Percentiles rank a stretch among this genome's conserved stretches.
Evolutionary conservation across 2,797 vertebrate genomes (phyloP).

Genomic region (Enteromius thamalakanensis): DNA sequence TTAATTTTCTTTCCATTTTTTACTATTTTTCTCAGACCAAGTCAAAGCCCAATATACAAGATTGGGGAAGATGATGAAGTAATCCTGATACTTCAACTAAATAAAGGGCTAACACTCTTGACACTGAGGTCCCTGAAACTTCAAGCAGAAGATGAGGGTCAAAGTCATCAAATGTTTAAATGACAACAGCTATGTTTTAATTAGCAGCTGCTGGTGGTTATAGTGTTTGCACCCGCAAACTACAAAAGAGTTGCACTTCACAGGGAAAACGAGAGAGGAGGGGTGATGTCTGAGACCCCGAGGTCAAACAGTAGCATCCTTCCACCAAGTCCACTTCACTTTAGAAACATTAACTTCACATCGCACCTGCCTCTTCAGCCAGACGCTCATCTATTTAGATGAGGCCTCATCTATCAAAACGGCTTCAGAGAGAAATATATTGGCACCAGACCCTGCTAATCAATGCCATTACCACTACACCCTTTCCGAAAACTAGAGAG

Average conservation of each 20-base stretch:
- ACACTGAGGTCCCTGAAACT: background rate
- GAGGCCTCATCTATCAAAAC: constrained; percentile 61
- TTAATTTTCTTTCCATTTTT: no score
- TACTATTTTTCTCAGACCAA: no score
- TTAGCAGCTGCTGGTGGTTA: background rate
- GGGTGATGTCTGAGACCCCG: background rate
- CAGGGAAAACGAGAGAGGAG: background rate
- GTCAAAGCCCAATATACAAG: no score
- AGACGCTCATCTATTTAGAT: constrained; percentile 59
- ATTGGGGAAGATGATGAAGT: background rate
- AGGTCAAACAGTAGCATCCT: constrained; percentile 35
- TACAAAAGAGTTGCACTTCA: background rate
- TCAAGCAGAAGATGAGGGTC: constrained; percentile 18
- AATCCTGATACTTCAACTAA: background rate
- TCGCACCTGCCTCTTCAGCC: constrained; percentile 55
- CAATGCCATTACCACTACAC: constrained; percentile 76
- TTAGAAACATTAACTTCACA: constrained; percentile 59
- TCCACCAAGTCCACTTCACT: constrained; percentile 21
- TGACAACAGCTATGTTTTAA: constrained; percentile 22
- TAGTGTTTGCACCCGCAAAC: background rate
- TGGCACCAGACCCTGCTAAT: constrained; percentile 61
- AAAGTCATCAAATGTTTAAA: constrained; percentile 11
- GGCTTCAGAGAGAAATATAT: constrained; percentile 45
- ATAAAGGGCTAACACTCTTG: background rate
- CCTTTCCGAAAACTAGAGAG: constrained; percentile 50